Evolutionary conservation across 2,797 vertebrate species (phyloP).

Genomic region (Myotis planiceps): DNA sequence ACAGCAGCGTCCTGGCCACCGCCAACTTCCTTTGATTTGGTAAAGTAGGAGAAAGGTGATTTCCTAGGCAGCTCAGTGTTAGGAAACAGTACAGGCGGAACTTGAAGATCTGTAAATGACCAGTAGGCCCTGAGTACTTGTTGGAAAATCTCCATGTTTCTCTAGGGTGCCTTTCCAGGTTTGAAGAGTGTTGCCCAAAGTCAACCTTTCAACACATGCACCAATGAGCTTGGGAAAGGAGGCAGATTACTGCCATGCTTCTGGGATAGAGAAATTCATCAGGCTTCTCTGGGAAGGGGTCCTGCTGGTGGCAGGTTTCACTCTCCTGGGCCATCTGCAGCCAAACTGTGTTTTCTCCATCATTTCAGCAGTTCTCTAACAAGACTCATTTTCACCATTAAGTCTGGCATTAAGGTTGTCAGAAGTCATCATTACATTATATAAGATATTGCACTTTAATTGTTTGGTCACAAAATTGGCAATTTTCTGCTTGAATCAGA

Average conservation of each 20-base stretch:
- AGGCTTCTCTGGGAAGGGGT: background rate
- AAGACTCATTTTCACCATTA: conserved; percentile 56
- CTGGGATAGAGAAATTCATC: background rate
- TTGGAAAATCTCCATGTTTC: background rate
- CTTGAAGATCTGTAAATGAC: background rate
- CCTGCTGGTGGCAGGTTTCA: background rate
- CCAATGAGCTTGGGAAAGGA: background rate
- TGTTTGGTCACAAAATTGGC: background rate
- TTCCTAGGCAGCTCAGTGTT: background rate
- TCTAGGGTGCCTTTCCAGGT: background rate
- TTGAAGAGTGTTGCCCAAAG: background rate
- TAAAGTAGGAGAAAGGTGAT: background rate
- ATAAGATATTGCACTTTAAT: background rate
- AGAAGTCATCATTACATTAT: conserved; percentile 18
- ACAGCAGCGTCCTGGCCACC: background rate
- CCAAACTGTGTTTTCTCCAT: background rate
- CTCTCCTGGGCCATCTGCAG: background rate
- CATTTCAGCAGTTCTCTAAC: background rate
- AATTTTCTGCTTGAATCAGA: background rate
- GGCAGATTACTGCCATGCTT: background rate
- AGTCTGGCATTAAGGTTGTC: background rate
- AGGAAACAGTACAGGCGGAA: background rate
- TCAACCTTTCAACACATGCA: background rate
- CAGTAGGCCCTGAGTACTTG: background rate
- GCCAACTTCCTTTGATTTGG: background rate